Percentiles rank a stretch among this genome's conserved stretches.
Evolutionary conservation across 2,797 vertebrate species (phyloP).

Genomic region (Carduelis carduelis): DNA sequence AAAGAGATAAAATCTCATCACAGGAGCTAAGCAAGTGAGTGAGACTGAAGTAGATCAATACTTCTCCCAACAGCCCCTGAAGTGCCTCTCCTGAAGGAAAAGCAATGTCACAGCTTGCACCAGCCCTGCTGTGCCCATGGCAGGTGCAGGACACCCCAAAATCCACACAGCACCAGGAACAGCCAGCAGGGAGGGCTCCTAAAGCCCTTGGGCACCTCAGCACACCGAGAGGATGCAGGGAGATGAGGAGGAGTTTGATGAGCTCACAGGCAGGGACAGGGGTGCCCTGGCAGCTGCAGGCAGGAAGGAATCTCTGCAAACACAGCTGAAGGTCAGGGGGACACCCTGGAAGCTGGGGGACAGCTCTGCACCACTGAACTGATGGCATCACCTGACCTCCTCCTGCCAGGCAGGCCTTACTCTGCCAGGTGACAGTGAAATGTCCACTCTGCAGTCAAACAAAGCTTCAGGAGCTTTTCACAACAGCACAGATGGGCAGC

Average conservation of each 20-base stretch:
- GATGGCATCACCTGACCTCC: fast-evolving
- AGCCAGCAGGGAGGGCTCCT: fast-evolving
- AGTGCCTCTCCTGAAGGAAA: not conserved
- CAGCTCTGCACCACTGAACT: not conserved
- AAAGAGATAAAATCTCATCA: not conserved
- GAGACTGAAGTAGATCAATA: not conserved
- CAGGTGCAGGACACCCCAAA: not conserved
- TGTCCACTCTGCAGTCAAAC: fast-evolving
- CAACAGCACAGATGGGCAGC: not conserved
- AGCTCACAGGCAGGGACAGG: fast-evolving
- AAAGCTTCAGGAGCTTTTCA: not conserved
- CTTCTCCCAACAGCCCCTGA: not conserved
- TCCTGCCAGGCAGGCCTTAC: not conserved
- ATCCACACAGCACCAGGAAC: not conserved
- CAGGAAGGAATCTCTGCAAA: not conserved
- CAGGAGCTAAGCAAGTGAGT: not conserved
- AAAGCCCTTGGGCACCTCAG: not conserved
- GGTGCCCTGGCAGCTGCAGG: not conserved
- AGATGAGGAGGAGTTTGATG: fast-evolving
- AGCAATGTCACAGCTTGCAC: not conserved
- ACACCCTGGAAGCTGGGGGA: fast-evolving
- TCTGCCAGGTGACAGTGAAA: fast-evolving
- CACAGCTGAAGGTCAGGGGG: fast-evolving
- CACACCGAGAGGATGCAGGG: not conserved
- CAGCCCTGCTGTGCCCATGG: not conserved